Percentiles rank a stretch among this genome's conserved stretches.
phyloP scores from a whole-genome alignment of 2,797 vertebrate genomes.

The Pelobates cultripes region DNA sequence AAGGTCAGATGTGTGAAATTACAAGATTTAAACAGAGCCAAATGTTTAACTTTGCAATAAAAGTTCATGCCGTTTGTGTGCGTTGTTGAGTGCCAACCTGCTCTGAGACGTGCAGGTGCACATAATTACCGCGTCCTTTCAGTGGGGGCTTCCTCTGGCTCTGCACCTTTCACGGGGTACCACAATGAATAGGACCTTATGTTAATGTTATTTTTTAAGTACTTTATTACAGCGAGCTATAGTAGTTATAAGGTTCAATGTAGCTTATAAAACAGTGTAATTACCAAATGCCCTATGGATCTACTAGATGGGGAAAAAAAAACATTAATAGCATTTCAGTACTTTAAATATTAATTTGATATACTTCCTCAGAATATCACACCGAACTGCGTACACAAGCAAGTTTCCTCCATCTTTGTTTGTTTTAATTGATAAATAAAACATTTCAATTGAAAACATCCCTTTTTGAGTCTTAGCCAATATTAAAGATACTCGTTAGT shows the following conservation, averaged over 20 bases:
- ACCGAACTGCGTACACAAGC: not conserved
- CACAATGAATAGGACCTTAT: slow-evolving; percentile 41
- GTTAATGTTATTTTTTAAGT: slow-evolving; percentile 32
- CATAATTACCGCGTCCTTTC: not conserved
- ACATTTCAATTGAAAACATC: too few relatives aligned
- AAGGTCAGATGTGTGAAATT: slow-evolving; percentile 38
- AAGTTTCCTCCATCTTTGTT: not conserved
- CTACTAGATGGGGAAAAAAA: not conserved
- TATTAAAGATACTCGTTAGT: too few relatives aligned
- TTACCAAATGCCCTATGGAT: slow-evolving; percentile 17
- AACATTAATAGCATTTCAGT: not conserved
- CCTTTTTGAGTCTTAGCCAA: too few relatives aligned
- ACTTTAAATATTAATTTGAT: slow-evolving; percentile 1
- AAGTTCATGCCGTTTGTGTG: slow-evolving; percentile 10
- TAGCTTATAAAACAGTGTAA: slow-evolving; percentile 34
- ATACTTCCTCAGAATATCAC: slow-evolving; percentile 3
- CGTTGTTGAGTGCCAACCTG: slow-evolving; percentile 12
- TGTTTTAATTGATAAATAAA: too few relatives aligned
- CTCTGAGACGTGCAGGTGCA: slow-evolving; percentile 16
- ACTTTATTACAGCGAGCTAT: slow-evolving; percentile 7
- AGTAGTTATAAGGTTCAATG: slow-evolving; percentile 10
- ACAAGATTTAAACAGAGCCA: slow-evolving; percentile 20
- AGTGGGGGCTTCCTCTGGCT: not conserved
- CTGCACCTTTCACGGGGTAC: slow-evolving; percentile 18
- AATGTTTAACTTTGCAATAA: slow-evolving; percentile 32